Base-by-base conservation (phyloP, 2,888 invertebrate species). In the Dromius quadrimaculatus region DNA sequence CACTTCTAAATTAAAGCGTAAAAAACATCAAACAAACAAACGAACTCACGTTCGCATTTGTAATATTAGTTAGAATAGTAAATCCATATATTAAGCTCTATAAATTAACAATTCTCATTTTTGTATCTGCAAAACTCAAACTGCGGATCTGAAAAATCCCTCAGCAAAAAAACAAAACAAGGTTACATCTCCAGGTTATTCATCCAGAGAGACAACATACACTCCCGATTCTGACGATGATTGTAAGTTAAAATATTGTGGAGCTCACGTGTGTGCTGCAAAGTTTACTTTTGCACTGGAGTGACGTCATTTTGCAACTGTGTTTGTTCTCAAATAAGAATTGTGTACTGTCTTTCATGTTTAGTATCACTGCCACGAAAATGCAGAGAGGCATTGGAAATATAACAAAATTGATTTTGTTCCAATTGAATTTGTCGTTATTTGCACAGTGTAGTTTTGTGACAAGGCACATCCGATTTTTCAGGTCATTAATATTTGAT, bases 151-250 rank as follows among this genome's bases (percentile, higher is more conserved):
- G n/a, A n/a, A n/a, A n/a, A n/a, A n/a, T n/a, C n/a, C n/a, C n/a
- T n/a, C n/a, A n/a, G 22, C 13, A 47, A 9, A 28, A 8, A 28
- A 28, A 28, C 28, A 28, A 8, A 28, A 28, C n/a, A 47, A 20
- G 13, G 11, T 47, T 9, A 4, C 23, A 2, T 2, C 11, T 11
- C 47, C 47, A 20, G n/a, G 20, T 38, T 36, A 36, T 19, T 20
- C 34, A 59, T 36, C 59, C 17, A 5, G 22, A 41, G 22, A 38
- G 15, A 6, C 11, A 13, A 34, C 17, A 57, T 19, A 57, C 15
- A 19, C 57, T 17, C 64, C 61, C 1, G 61, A 61, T 32, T 34
- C 64, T 8, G 65, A 65, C n/a, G 54, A 65, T 19, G 65, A 65
- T 9, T 65, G 65, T 65, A 65, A 65, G 65, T 65, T 50, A 28